Base-by-base conservation (phyloP, 2,888 invertebrate genomes). In the Malachius bipustulatus region DNA sequence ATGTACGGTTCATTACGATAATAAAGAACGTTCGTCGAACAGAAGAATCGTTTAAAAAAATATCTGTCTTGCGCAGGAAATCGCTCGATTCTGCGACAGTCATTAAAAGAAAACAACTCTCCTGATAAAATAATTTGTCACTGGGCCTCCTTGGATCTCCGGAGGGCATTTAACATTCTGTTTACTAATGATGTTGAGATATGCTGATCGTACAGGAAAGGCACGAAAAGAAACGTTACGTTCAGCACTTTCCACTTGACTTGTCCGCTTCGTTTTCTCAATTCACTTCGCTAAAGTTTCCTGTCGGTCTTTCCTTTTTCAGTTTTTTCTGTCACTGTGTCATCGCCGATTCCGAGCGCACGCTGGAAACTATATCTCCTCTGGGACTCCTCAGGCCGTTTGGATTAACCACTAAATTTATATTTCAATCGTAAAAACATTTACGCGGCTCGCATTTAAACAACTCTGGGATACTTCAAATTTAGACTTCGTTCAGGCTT, bases 351-450 rank as follows among this genome's bases (percentile, higher is more conserved):
- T 42, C 39, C 36, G 34, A 34, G 30, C 37, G 36, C 41, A 39
- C 40, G 34, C 35, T 40, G 34, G 36, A 39, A 45, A 42, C 40
- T 42, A 40, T 36, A 35, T 41, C 37, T 34, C 41, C 41, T 16
- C 26, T 16, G 36, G 36, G 38, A 38, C 10, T 13, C 33, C 26
- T 13, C 4, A 12, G 26, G 42, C 46, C 36, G 41, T 50, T 44
- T 37, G 48, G 47, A 51, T 52, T 49, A 51, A 47, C 49, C 46
- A 45, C 51, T 50, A 50, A 52, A 52, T 52, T 52, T 52, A 52
- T 51, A 47, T 51, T 50, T 51, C 52, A 52, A 51, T 52, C 51
- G 48, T 52, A 51, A 51, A 51, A 48, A 51, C 50, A 49, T 46
- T 47, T 45, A 48, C 50, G 50, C 47, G 43, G 14, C 35, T 37